These are phyloP conservation scores for Linyphia triangularis DNA, from an alignment of 2,888 invertebrate genomes.

Conservation along the genomic window DNA sequence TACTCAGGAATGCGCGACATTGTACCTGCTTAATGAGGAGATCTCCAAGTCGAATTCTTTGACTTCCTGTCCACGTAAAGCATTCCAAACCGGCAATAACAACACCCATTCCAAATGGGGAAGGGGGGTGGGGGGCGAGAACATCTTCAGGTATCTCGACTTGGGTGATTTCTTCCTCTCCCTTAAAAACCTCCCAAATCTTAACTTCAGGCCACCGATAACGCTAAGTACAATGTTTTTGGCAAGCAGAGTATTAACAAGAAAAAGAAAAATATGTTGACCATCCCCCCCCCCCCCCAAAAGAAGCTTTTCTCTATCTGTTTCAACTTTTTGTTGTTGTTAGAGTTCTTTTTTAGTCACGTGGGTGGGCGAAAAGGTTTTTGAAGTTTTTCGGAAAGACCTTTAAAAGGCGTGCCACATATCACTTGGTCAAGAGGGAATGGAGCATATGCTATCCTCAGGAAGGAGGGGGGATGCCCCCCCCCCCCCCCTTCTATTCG, in stretches of 20 bases:
- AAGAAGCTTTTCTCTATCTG: not conserved
- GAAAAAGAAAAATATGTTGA: slow-evolving; percentile 39
- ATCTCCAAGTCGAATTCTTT: slow-evolving; percentile 44
- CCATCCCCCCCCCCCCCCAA: slow-evolving; percentile 19
- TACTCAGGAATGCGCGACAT: not conserved
- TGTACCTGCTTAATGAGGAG: slow-evolving; percentile 9
- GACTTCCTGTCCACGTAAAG: slow-evolving; percentile 67
- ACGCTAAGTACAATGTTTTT: slow-evolving; percentile 71
- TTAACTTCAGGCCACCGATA: slow-evolving; percentile 31
- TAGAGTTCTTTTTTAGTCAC: slow-evolving; percentile 19
- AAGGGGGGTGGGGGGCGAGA: not conserved
- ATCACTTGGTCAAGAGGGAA: slow-evolving; percentile 1
- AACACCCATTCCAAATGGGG: not conserved
- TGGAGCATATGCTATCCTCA: not conserved
- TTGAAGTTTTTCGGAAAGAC: slow-evolving; percentile 51
- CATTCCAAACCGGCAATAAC: slow-evolving; percentile 58
- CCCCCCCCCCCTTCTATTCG: not conserved
- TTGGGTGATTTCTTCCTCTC: not conserved
- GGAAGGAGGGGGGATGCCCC: too few species aligned
- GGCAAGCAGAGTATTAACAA: too few species aligned
- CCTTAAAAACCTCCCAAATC: not conserved
- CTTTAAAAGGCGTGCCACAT: slow-evolving; percentile 50
- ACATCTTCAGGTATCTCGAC: not conserved
- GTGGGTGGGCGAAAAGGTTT: slow-evolving; percentile 62
- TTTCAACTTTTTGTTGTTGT: not conserved